Evolutionary conservation across 2,797 vertebrate genomes (phyloP).

Genomic region (Vireo griseus): DNA sequence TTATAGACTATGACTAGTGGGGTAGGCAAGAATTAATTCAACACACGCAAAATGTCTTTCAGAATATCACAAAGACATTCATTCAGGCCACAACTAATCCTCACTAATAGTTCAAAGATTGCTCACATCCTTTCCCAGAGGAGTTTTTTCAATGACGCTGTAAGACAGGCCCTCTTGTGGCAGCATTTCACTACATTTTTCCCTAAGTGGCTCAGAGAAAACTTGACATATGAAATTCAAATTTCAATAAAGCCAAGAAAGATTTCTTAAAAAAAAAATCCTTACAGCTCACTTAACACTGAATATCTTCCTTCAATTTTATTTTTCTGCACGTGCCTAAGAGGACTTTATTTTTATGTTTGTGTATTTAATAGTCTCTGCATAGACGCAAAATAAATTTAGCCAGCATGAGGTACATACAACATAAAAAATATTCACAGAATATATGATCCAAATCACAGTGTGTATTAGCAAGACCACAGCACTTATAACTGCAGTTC

Average conservation of each 20-base stretch:
- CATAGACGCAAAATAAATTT: not conserved
- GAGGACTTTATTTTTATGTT: not conserved
- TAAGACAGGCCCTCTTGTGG: constrained; percentile 50
- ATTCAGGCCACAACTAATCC: not conserved
- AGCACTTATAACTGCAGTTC: not conserved
- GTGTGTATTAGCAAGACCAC: not conserved
- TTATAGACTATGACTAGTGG: not conserved
- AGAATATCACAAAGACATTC: not conserved
- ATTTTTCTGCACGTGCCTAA: not conserved
- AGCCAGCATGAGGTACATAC: not conserved
- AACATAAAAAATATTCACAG: not conserved
- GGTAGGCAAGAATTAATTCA: not conserved
- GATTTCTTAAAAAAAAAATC: fast-evolving
- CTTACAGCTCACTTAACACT: not conserved
- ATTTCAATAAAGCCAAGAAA: not conserved
- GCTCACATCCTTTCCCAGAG: constrained; percentile 6
- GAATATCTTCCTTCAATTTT: not conserved
- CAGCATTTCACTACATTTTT: not conserved
- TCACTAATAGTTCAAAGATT: not conserved
- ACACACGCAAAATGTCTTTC: not conserved
- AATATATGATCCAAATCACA: not conserved
- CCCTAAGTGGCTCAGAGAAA: not conserved
- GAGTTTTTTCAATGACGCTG: not conserved
- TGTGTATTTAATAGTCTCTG: not conserved
- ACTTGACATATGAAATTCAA: not conserved